Evolutionary conservation across 1,140 invertebrate species (phyloP), one percentile per base, ranked within the genome.

Genomic region (Drosophila grimshawi): DNA sequence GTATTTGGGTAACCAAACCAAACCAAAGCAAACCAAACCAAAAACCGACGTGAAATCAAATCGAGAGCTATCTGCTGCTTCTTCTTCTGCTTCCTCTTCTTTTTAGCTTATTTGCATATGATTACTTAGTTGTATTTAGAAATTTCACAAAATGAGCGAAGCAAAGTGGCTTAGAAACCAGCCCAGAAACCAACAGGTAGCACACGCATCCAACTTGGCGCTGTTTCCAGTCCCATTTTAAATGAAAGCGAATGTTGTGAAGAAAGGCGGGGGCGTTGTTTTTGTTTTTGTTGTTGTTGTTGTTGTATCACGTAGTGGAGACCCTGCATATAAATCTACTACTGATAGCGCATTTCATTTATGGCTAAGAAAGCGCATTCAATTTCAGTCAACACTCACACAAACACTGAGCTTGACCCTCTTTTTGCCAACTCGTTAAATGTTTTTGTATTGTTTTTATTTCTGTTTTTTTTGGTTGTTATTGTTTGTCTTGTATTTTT

Each of bases 1-100:
- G 37, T 56, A 88, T 89, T 80, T 85, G 80, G 86, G 65, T 80
- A 89, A 80, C 76, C 81, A 90, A 88, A 89, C 80, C 85, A 70
- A 83, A 48, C 59, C 60, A 70, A 83, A 48, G 53, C 60, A 70
- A 51, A 37, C 45, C 37, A 59, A 35, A n/a, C n/a, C 35, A 33
- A 19, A 19, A 19, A 57, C 53, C 37, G 68, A n/a, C 48, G 60
- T 70, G 66, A 75, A 75, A 64, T 71, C 60, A 72, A 19, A 46
- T 55, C 48, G 35, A 63, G 69, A 65, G 57, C 49, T 59, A 27
- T 43, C 49, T 59, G 43, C 62, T 65, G 56, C 41, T 45, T 7
- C 10, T n/a, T 30, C 41, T 48, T n/a, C n/a, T 5, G 46, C 7
- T 55, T 8, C n/a, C 2, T 62, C 49, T 62, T 46, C 41, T 19